These are phyloP conservation scores for Stratiolaelaps scimitus DNA, from an alignment of 1,140 invertebrate species.

Conservation along the genomic window DNA sequence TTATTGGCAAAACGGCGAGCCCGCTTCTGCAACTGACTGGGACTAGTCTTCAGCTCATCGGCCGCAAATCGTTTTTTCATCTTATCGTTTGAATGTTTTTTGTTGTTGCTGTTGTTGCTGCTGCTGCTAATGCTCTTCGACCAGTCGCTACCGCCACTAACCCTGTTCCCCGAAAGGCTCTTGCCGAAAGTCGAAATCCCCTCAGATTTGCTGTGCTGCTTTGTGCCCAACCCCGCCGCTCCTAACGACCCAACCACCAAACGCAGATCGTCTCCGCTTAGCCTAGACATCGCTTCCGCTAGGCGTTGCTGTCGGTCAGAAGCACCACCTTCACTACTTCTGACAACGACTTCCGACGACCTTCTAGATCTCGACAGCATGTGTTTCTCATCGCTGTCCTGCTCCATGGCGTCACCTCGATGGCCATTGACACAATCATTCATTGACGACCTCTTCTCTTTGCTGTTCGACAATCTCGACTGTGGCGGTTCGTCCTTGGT, in stretches of 20 bases:
- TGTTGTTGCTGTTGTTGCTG: slow-evolving; percentile 18
- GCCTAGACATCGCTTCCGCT: too few species aligned
- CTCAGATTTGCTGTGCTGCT: slow-evolving; percentile 2
- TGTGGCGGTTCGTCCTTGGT: slow-evolving; percentile 13
- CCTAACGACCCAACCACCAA: too few species aligned
- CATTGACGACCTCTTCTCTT: neutral
- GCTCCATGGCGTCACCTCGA: neutral
- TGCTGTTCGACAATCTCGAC: slow-evolving; percentile 2
- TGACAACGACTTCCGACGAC: neutral
- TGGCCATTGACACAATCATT: slow-evolving; percentile 4
- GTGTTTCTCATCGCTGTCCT: slow-evolving; percentile 5
- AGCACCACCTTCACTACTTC: too few species aligned
- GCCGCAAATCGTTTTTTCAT: slow-evolving; percentile 39
- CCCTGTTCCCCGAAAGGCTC: neutral
- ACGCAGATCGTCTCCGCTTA: too few species aligned
- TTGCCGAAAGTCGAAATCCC: slow-evolving; percentile 30
- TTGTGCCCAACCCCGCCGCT: neutral
- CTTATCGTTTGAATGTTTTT: slow-evolving; percentile 33
- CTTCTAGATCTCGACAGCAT: slow-evolving; percentile 2
- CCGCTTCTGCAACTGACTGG: slow-evolving; percentile 45
- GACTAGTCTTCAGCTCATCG: slow-evolving; percentile 29
- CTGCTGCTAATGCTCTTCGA: neutral
- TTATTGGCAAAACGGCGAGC: slow-evolving; percentile 59
- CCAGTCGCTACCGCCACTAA: slow-evolving; percentile 9
- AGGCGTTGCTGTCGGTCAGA: too few species aligned